phyloP scores from a whole-genome alignment of 2,888 invertebrate species.

The Halictus quadricinctus region DNA sequence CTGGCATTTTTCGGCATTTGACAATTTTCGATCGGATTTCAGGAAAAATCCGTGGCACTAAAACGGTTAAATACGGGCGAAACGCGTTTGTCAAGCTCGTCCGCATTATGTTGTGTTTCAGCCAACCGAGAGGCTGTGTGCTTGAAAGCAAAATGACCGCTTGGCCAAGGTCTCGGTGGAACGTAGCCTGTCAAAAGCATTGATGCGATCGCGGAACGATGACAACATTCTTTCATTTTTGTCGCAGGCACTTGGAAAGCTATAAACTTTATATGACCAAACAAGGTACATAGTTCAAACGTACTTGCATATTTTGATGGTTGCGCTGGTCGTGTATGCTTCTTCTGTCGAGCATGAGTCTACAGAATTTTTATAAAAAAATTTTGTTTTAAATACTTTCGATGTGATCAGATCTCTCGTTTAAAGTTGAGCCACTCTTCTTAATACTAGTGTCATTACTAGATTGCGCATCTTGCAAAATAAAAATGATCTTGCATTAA shows the following conservation, averaged over 20 bases:
- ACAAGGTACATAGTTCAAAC: neutral
- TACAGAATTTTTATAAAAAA: neutral
- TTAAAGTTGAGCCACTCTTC: too few species aligned
- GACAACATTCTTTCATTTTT: neutral
- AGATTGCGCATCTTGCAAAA: too few species aligned
- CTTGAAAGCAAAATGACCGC: constrained; percentile 24
- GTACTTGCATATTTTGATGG: neutral
- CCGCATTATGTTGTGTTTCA: constrained; percentile 20
- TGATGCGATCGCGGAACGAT: constrained; percentile 5
- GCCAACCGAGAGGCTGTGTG: constrained; percentile 6
- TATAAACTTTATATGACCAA: neutral
- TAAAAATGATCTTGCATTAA: too few species aligned
- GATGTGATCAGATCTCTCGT: too few species aligned
- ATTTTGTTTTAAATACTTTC: neutral
- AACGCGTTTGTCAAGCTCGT: neutral
- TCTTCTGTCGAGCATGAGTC: neutral
- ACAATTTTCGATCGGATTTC: neutral
- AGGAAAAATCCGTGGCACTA: neutral
- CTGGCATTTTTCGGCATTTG: too few species aligned
- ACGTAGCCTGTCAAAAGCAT: constrained; percentile 28
- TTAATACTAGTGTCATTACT: too few species aligned
- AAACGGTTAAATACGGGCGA: neutral
- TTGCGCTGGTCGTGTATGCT: neutral
- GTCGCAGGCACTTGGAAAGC: neutral
- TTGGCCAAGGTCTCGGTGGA: constrained; percentile 20